A percentile compares a stretch with the other conserved stretches of the same genome.
Conservation (phyloP, 2,113 vertebrate species). For the Anolis carolinensis region DNA sequence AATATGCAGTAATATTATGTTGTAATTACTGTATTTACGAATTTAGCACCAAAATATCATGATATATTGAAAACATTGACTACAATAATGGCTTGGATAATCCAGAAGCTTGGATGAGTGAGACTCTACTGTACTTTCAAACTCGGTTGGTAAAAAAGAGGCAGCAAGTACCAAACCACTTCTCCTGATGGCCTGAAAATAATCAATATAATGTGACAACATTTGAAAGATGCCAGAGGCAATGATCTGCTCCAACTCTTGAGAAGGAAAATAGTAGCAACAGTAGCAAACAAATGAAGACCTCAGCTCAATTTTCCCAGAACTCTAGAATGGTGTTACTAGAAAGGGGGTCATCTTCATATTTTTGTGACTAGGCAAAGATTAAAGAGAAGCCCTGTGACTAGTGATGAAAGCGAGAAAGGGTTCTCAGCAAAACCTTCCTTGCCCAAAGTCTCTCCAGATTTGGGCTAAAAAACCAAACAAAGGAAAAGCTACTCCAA, state of each 20-base stretch:
- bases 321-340: accelerated
- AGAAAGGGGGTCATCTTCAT: background rate
- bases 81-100: no score
- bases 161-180: background rate
- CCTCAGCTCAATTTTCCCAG: background rate
- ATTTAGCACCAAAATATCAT: no score
- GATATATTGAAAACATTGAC: no score
- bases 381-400: background rate
- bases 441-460: background rate
- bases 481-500: conserved; percentile 29
- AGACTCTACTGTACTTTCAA: no score
- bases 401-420: background rate
- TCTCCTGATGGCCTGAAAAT: background rate
- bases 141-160: background rate
- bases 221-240: background rate
- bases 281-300: background rate
- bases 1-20: no score
- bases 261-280: accelerated
- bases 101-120: no score
- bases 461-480: background rate
- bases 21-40: no score
- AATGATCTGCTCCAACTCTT: background rate
- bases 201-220: background rate
- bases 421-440: background rate
- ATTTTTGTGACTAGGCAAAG: background rate